Evolutionary conservation across 2,113 vertebrate species (phyloP), one percentile per base, ranked within the genome.

Genomic region (Cyanoramphus novaezelandiae): DNA sequence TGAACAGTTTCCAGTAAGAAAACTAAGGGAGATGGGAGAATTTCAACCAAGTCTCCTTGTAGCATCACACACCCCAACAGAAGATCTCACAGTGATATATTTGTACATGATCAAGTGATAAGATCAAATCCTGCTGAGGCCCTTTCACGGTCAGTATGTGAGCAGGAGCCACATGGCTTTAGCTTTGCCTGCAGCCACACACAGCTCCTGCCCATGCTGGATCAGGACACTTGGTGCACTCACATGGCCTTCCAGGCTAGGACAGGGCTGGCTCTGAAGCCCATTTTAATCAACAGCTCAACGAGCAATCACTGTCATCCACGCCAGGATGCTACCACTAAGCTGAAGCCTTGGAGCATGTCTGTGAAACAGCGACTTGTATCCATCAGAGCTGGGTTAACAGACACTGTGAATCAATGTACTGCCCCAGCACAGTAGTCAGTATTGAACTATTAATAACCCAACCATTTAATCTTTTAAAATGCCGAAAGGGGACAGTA

Each of bases 401-500:
- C 64, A 84, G 79, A 59, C 55, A 35, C 82, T 37, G 67, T 39
- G 44, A 75, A 86, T 44, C 49, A 23, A 82, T 67, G 91, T n/a
- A 55, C 29, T 53, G 47, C 60, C 78, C 41, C 5, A 43, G 81
- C 67, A 97, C 91, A 92, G 96, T 94, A 96, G 94, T 55, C 76
- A 37, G 35, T 29, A 88, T 19, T 95, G 77, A 82, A 94, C 93
- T 85, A 82, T 91, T 93, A 93, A 92, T 92, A 93, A 91, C 65
- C 74, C 49, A 41, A 50, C 50, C 82, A 89, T 62, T 96, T 89
- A 95, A 95, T 96, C 91, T 82, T 92, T 93, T 95, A 84, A 96
- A 96, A 80, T 57, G 79, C 78, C 79, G 4, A 89, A 89, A 78
- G 46, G 87, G 95, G 68, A 93, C 62, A 72, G 86, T 91, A 94